These are phyloP conservation scores for Pterocles gutturalis DNA, from an alignment of 2,113 vertebrate species.

Conservation along the genomic window DNA sequence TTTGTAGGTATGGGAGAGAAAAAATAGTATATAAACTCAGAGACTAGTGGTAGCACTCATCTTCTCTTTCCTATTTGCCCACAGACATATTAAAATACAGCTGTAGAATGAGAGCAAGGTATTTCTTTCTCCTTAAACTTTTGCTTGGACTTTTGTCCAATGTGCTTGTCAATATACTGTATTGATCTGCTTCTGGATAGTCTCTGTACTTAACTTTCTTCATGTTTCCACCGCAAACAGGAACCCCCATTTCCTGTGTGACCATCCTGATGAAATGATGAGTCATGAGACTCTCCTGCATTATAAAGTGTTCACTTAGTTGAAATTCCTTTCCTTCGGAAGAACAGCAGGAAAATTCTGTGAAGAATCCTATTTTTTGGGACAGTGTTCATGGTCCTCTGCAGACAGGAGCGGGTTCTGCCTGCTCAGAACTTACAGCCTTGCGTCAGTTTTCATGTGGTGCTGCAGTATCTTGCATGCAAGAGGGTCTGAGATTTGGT, in stretches of 20 bases:
- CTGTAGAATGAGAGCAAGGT: not conserved
- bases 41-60: not conserved
- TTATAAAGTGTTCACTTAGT: not conserved
- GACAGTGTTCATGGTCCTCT: not conserved
- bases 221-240: not conserved
- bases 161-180: not conserved
- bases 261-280: not conserved
- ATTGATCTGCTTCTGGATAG: not conserved
- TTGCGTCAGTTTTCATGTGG: not conserved
- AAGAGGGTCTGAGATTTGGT: not conserved
- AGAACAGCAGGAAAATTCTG: not conserved
- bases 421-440: not conserved
- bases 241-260: not conserved
- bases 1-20: accelerated
- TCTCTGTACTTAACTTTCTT: not conserved
- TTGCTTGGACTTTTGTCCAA: not conserved
- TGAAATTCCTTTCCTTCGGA: not conserved
- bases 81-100: not conserved
- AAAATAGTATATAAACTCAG: not conserved
- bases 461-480: not conserved
- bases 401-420: not conserved
- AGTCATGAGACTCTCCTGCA: not conserved
- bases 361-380: not conserved
- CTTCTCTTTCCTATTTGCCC: not conserved
- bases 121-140: not conserved